phyloP scores from a whole-genome alignment of 1,140 invertebrate genomes.

The Protaetia brevitarsis region DNA sequence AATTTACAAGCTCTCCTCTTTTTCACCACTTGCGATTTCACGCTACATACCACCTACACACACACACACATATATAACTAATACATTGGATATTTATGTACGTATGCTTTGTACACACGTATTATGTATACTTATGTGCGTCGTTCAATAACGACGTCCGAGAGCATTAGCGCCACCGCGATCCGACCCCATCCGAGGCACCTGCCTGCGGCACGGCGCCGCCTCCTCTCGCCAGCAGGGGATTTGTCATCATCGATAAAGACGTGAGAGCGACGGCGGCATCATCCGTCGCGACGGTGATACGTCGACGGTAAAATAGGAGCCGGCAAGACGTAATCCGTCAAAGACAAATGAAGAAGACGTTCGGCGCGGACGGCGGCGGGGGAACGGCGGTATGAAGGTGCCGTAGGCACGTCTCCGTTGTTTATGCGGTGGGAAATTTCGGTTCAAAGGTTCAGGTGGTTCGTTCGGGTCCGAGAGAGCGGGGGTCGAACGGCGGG shows the following conservation, averaged over 20 bases:
- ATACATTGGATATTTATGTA: neutral
- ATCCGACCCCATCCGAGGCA: no score
- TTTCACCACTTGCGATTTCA: no score
- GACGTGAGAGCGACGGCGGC: neutral
- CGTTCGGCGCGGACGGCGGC: neutral
- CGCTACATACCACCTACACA: no score
- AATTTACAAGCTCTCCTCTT: no score
- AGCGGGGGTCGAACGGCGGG: neutral
- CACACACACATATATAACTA: no score
- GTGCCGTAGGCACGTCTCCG: neutral
- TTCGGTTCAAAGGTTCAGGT: constrained; percentile 29
- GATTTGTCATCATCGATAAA: constrained; percentile 1
- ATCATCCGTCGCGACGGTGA: neutral
- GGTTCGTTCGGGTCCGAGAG: constrained; percentile 24
- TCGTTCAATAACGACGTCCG: no score
- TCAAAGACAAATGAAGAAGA: constrained; percentile 29
- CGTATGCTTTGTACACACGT: no score
- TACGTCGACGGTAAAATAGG: neutral
- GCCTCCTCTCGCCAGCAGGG: no score
- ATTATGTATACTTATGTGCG: no score
- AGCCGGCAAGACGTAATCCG: constrained; percentile 24
- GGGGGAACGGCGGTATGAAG: neutral
- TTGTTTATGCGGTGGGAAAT: neutral
- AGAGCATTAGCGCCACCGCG: no score
- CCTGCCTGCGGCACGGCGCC: neutral